These are phyloP conservation scores for Ectemnius cavifrons DNA, from an alignment of 2,888 invertebrate species.

Conservation along the genomic window DNA sequence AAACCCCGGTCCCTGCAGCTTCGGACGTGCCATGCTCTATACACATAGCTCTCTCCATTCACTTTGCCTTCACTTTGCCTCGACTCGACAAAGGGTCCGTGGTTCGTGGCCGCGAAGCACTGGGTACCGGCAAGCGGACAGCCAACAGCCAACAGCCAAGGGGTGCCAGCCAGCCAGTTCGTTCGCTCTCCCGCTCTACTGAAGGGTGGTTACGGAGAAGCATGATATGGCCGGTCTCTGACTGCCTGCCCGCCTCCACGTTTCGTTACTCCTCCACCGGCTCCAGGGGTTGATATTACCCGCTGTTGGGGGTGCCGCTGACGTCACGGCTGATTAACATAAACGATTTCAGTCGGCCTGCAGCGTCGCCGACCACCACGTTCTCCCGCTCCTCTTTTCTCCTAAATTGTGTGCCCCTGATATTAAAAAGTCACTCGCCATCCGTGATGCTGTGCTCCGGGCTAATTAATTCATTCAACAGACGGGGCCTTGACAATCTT, in stretches of 20 bases:
- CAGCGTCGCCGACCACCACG: conserved; percentile 26
- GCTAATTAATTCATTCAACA: background rate
- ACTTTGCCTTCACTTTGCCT: conserved; percentile 71
- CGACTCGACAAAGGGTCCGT: conserved; percentile 67
- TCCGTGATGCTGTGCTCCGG: conserved; percentile 10
- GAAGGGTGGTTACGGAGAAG: conserved; percentile 39
- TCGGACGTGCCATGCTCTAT: background rate
- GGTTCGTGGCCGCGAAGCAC: conserved; percentile 8
- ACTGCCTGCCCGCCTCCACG: conserved; percentile 32
- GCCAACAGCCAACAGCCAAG: background rate
- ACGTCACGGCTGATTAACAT: conserved; percentile 72
- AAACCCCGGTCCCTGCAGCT: conserved; percentile 70
- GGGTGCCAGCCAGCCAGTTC: conserved; percentile 11
- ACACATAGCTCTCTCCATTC: conserved; percentile 69
- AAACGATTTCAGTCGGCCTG: conserved; percentile 58
- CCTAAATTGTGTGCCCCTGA: background rate
- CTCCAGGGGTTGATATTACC: conserved; percentile 64
- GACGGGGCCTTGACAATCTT: background rate
- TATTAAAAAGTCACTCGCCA: conserved; percentile 1
- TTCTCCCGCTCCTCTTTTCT: background rate
- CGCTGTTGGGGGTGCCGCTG: conserved; percentile 58
- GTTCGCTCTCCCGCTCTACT: conserved; percentile 1
- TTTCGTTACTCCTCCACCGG: conserved; percentile 45
- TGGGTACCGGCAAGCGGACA: conserved; percentile 19
- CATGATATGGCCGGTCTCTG: conserved; percentile 50